Conservation (phyloP, 2,888 invertebrate species). For the Cryptocephalus primarius region DNA sequence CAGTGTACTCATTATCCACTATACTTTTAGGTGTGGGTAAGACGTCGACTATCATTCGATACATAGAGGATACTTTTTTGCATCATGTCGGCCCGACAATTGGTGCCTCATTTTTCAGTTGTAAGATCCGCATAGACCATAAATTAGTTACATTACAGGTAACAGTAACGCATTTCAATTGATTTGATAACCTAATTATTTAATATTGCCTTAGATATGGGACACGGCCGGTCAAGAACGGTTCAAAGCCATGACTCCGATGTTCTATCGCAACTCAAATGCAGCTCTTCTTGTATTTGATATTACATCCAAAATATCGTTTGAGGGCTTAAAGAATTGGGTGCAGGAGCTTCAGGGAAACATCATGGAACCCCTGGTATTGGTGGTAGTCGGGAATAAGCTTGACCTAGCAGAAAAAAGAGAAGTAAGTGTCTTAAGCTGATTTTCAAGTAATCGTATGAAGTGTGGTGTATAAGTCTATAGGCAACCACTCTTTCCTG, state of each 20-base stretch:
- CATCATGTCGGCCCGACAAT: constrained; percentile 73
- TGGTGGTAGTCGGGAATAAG: constrained; percentile 80
- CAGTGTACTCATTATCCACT: no score
- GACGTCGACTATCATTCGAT: constrained; percentile 72
- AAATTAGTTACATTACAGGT: constrained; percentile 69
- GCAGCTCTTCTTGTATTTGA: constrained; percentile 83
- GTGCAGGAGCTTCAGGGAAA: constrained; percentile 68
- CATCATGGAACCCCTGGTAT: constrained; percentile 66
- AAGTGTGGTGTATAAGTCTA: neutral
- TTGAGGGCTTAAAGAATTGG: constrained; percentile 76
- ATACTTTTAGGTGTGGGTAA: constrained; percentile 70
- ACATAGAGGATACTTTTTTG: constrained; percentile 67
- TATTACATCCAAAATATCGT: constrained; percentile 64
- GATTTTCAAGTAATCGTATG: neutral
- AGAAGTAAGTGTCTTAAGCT: constrained; percentile 35
- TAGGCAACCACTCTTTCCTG: no score
- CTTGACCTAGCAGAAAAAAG: constrained; percentile 58
- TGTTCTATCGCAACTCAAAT: constrained; percentile 89
- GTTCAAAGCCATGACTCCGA: constrained; percentile 85
- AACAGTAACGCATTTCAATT: constrained; percentile 5
- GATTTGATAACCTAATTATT: neutral
- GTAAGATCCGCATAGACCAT: constrained; percentile 64
- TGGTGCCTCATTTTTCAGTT: constrained; percentile 83
- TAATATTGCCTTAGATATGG: constrained; percentile 53
- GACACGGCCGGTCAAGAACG: constrained; percentile 83